These are phyloP conservation scores for Salpingus planirostris DNA, from an alignment of 2,888 invertebrate genomes.

Conservation along the genomic window DNA sequence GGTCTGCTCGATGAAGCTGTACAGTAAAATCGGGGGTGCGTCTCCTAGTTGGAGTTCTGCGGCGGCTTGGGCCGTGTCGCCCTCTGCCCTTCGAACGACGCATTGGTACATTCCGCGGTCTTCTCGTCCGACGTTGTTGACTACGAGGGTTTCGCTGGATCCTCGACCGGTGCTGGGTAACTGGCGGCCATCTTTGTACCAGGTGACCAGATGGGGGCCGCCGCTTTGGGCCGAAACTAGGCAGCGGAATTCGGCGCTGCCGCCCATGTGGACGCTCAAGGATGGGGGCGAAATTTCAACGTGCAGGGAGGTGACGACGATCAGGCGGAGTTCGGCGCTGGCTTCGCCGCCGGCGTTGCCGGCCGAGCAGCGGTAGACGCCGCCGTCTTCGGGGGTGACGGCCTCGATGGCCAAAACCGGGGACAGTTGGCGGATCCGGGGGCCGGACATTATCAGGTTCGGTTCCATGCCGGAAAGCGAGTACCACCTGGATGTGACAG, in stretches of 20 bases:
- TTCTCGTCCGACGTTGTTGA: slow-evolving; percentile 59
- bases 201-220: slow-evolving; percentile 41
- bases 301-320: slow-evolving; percentile 57
- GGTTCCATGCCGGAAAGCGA: slow-evolving; percentile 57
- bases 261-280: slow-evolving; percentile 64
- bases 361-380: slow-evolving; percentile 59
- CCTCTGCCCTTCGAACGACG: slow-evolving; percentile 59
- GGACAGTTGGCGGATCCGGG: slow-evolving; percentile 56
- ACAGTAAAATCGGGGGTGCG: slow-evolving; percentile 63
- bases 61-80: slow-evolving; percentile 67
- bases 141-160: slow-evolving; percentile 52
- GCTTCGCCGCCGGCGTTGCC: slow-evolving; percentile 63
- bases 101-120: slow-evolving; percentile 73
- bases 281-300: slow-evolving; percentile 58
- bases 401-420: slow-evolving; percentile 63
- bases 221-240: slow-evolving; percentile 48
- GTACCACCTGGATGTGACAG: slow-evolving; percentile 63
- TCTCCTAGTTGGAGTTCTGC: slow-evolving; percentile 67
- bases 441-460: slow-evolving; percentile 53
- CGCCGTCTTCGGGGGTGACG: slow-evolving; percentile 58
- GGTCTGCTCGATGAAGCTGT: slow-evolving; percentile 70
- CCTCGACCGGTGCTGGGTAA: slow-evolving; percentile 58
- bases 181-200: slow-evolving; percentile 60
- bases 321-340: slow-evolving; percentile 56
- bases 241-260: slow-evolving; percentile 61